Percentiles rank a stretch among this genome's conserved stretches.
Conservation (phyloP, 2,113 vertebrate species). For the Tautogolabrus adspersus region DNA sequence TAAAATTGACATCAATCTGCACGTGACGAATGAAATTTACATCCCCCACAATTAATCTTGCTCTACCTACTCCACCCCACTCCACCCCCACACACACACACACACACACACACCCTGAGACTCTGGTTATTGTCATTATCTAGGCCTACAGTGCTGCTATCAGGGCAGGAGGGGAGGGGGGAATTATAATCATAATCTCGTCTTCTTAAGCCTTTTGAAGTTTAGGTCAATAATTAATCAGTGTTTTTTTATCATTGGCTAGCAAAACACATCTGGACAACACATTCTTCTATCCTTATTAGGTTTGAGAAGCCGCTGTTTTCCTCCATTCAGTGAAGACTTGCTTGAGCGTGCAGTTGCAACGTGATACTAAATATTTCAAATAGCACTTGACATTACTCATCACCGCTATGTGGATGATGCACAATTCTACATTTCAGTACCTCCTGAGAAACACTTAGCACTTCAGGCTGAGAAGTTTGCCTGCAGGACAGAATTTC, state of each 20-base stretch:
- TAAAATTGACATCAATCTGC: slow-evolving; percentile 81
- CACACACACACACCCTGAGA: slow-evolving; percentile 47
- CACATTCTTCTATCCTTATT: neutral
- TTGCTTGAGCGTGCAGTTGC: neutral
- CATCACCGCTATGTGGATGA: neutral
- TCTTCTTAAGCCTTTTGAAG: slow-evolving; percentile 66
- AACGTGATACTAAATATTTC: neutral
- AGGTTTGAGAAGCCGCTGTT: neutral
- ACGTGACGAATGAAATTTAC: slow-evolving; percentile 82
- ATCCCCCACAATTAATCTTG: slow-evolving; percentile 79
- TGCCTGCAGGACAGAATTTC: neutral
- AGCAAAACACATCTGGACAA: slow-evolving; percentile 29
- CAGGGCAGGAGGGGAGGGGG: slow-evolving; percentile 37
- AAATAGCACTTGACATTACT: neutral
- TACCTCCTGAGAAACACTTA: neutral
- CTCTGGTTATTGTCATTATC: slow-evolving; percentile 69
- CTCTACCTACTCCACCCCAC: slow-evolving; percentile 63
- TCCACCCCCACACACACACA: slow-evolving; percentile 28
- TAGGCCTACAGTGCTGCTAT: slow-evolving; percentile 26
- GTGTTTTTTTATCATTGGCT: slow-evolving; percentile 15
- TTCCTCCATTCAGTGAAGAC: neutral
- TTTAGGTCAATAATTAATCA: slow-evolving; percentile 58
- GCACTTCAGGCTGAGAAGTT: neutral
- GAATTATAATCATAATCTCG: slow-evolving; percentile 64
- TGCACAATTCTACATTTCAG: neutral